These are phyloP conservation scores for Cabera pusaria DNA, from an alignment of 2,888 invertebrate species.

Conservation along the genomic window DNA sequence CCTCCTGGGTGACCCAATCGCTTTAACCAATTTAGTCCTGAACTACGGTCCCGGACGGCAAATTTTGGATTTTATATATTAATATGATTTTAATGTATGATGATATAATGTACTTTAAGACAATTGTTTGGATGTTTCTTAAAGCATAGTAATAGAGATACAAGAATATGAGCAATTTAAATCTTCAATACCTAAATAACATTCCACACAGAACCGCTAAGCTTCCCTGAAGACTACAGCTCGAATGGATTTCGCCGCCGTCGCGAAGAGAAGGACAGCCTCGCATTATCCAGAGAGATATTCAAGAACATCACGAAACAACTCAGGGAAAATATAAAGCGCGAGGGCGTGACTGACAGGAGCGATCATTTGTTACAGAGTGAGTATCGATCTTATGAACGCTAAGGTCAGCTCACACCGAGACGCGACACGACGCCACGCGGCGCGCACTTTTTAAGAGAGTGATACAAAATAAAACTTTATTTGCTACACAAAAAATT, in stretches of 20 bases:
- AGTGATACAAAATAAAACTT: too few species aligned
- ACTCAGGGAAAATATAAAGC: conserved; percentile 75
- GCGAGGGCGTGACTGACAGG: conserved; percentile 72
- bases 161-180: too few species aligned
- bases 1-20: too few species aligned
- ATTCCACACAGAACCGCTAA: conserved; percentile 66
- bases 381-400: conserved; percentile 54
- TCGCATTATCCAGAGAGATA: conserved; percentile 78
- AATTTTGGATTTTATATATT: too few species aligned
- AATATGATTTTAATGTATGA: too few species aligned
- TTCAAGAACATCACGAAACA: conserved; percentile 81
- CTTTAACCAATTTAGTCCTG: too few species aligned
- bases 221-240: conserved; percentile 65
- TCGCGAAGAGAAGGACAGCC: conserved; percentile 71
- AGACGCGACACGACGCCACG: neutral
- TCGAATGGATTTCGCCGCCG: conserved; percentile 63
- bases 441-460: neutral
- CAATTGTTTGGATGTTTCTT: too few species aligned
- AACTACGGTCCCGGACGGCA: too few species aligned
- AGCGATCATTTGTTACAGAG: conserved; percentile 71
- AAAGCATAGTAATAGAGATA: too few species aligned
- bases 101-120: too few species aligned
- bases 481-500: too few species aligned
- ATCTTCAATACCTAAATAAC: too few species aligned
- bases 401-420: conserved; percentile 5